Percentiles rank a stretch among this genome's conserved stretches.
Conservation (phyloP, 2,888 invertebrate species). For the Watsonalla binaria region DNA sequence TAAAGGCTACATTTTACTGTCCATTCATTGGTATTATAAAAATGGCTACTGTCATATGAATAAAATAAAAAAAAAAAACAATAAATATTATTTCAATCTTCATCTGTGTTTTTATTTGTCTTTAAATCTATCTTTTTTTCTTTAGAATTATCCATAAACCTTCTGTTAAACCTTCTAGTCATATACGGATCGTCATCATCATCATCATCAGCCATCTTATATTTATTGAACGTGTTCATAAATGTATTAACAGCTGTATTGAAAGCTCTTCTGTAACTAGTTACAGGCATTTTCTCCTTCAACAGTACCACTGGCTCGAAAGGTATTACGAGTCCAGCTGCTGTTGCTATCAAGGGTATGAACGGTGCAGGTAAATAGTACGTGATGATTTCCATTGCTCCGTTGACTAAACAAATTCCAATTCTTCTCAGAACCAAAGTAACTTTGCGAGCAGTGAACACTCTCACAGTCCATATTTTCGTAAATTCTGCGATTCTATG, state of each 20-base stretch:
- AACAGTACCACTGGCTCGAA: slow-evolving; percentile 65
- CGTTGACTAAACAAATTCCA: slow-evolving; percentile 63
- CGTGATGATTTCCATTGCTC: slow-evolving; percentile 59
- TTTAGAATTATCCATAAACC: slow-evolving; percentile 38
- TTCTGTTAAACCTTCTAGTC: slow-evolving; percentile 59
- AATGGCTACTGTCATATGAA: slow-evolving; percentile 36
- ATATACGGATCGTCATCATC: slow-evolving; percentile 57
- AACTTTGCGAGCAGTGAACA: slow-evolving; percentile 47
- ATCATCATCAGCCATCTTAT: slow-evolving; percentile 43
- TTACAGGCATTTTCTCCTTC: slow-evolving; percentile 59
- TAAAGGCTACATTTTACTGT: slow-evolving; percentile 48
- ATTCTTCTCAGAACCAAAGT: slow-evolving; percentile 49
- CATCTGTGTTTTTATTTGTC: not conserved
- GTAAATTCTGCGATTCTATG: not conserved
- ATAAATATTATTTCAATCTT: not conserved
- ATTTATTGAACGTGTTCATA: slow-evolving; percentile 56
- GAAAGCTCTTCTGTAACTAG: slow-evolving; percentile 62
- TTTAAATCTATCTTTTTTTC: slow-evolving; percentile 1
- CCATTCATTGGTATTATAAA: slow-evolving; percentile 57
- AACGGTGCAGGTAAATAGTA: slow-evolving; percentile 60
- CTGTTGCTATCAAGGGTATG: slow-evolving; percentile 61
- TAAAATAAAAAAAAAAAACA: slow-evolving; percentile 6
- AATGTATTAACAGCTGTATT: slow-evolving; percentile 55
- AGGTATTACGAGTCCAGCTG: slow-evolving; percentile 62
- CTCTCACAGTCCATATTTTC: slow-evolving; percentile 26